Conservation (phyloP, 2,797 vertebrate genomes). For the Xenentodon cancila region DNA sequence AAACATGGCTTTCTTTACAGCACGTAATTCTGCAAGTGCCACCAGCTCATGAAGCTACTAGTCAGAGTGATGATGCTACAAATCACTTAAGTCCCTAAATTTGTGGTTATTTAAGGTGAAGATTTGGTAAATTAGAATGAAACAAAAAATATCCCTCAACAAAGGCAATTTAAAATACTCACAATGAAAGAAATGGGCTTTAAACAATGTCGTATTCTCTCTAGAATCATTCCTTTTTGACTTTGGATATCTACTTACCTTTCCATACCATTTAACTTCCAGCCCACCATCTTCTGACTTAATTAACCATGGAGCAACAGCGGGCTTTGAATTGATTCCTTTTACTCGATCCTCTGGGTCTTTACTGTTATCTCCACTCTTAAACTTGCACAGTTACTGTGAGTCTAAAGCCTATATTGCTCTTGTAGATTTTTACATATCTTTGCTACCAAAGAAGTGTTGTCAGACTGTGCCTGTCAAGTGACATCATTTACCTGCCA, state of each 20-base stretch:
- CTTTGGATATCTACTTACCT: conserved; percentile 3
- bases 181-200: no score
- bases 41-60: conserved; percentile 36
- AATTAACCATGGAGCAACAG: conserved; percentile 3
- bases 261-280: conserved; percentile 10
- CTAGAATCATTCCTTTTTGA: conserved; percentile 23
- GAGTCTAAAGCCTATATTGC: conserved; percentile 29
- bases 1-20: conserved; percentile 16
- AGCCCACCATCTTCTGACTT: conserved; percentile 7
- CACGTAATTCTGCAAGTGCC: conserved; percentile 26
- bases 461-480: conserved; percentile 24
- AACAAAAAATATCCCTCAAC: neutral
- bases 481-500: conserved; percentile 50
- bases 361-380: conserved; percentile 11
- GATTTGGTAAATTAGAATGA: conserved; percentile 14
- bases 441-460: conserved; percentile 55
- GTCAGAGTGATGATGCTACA: conserved; percentile 14
- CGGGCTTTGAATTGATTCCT: conserved; percentile 15
- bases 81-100: conserved; percentile 19
- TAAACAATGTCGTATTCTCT: neutral
- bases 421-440: conserved; percentile 17
- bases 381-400: conserved; percentile 10
- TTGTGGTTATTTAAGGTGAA: conserved; percentile 4
- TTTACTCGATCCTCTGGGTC: conserved; percentile 4
- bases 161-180: neutral